Percentiles rank a stretch among this genome's conserved stretches.
phyloP scores from a whole-genome alignment of 2,113 vertebrate species.

The Oxyruncus cristatus region DNA sequence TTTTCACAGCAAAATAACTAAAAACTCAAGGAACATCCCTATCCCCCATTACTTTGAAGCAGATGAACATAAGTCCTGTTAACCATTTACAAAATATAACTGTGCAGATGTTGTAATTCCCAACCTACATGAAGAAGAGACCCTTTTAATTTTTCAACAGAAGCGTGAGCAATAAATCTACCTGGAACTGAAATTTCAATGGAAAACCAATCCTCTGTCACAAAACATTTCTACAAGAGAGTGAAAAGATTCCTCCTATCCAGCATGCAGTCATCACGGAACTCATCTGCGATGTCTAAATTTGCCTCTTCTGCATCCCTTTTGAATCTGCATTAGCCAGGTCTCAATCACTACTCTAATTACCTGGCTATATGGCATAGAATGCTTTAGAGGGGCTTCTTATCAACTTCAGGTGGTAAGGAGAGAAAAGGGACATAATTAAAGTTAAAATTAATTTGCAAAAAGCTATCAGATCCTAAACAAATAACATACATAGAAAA shows the following conservation, averaged over 20 bases:
- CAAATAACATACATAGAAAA: not conserved
- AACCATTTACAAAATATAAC: not conserved
- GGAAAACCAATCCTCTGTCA: not conserved
- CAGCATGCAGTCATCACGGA: not conserved
- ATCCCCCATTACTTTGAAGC: not conserved
- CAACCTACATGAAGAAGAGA: not conserved
- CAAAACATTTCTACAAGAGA: not conserved
- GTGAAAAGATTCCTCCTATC: not conserved
- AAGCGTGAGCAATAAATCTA: not conserved
- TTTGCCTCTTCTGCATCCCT: not conserved
- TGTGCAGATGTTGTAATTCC: not conserved
- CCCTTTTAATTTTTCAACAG: not conserved
- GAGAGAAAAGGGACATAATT: not conserved
- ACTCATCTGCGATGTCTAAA: not conserved
- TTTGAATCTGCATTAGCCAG: not conserved
- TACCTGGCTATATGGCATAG: not conserved
- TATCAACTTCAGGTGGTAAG: not conserved
- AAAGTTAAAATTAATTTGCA: not conserved
- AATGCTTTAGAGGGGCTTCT: not conserved
- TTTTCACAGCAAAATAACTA: not conserved
- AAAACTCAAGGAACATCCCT: not conserved
- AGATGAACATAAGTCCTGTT: not conserved
- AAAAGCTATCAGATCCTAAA: not conserved
- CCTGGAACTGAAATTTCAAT: not conserved
- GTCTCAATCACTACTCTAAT: not conserved